Conservation (phyloP, 2,113 vertebrate genomes). For the Macquaria ambigua region DNA sequence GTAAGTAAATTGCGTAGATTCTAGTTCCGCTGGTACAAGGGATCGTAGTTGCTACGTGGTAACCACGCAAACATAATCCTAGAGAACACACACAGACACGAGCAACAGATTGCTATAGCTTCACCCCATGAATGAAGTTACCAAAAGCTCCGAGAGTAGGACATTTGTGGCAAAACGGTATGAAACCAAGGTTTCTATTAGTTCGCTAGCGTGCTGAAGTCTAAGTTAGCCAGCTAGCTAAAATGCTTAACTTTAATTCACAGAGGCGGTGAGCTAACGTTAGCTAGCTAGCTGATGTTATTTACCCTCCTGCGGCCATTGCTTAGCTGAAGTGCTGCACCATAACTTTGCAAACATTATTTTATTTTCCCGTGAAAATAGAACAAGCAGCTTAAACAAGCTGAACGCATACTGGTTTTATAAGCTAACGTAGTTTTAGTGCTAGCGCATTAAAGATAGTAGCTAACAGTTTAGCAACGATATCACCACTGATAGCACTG, state of each 20-base stretch:
- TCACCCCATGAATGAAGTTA: slow-evolving; percentile 14
- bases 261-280: slow-evolving; percentile 12
- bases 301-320: no score
- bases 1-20: slow-evolving; percentile 9
- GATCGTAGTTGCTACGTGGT: slow-evolving; percentile 60
- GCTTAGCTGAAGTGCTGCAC: background rate
- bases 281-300: slow-evolving; percentile 40
- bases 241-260: background rate
- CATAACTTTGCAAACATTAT: background rate
- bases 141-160: background rate
- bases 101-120: slow-evolving; percentile 14
- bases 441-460: background rate
- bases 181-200: background rate
- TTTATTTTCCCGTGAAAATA: background rate
- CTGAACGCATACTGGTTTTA: background rate
- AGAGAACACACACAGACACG: background rate
- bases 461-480: slow-evolving; percentile 5
- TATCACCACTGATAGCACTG: background rate
- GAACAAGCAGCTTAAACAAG: background rate
- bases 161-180: slow-evolving; percentile 36
- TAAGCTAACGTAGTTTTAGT: background rate
- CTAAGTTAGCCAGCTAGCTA: background rate
- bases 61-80: slow-evolving; percentile 66
- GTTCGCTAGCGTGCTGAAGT: background rate
- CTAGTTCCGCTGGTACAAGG: background rate